phyloP scores from a whole-genome alignment of 1,140 invertebrate species.

The Medauroidea extradentata region DNA sequence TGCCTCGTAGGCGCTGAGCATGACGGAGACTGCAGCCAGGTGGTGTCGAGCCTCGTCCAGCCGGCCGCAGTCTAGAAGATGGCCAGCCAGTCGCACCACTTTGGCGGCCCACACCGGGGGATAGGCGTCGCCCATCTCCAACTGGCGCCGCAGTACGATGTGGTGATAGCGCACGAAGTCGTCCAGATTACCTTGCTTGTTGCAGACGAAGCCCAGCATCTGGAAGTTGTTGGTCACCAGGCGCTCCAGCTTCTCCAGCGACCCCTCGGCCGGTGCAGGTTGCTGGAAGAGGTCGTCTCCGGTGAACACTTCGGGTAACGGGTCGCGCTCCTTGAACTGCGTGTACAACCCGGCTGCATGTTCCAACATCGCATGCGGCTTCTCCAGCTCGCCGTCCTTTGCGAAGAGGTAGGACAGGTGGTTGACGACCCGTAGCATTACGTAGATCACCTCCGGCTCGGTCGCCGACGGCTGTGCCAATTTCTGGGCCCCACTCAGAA shows the following conservation, averaged over 20 bases:
- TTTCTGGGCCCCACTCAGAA: constrained; percentile 12
- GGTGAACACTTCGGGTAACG: constrained; percentile 16
- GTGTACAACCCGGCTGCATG: constrained; percentile 18
- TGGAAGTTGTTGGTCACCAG: constrained; percentile 47
- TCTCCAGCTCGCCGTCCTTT: constrained; percentile 16
- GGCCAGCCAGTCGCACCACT: constrained; percentile 47
- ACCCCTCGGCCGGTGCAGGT: constrained; percentile 20
- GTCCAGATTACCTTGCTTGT: constrained; percentile 43
- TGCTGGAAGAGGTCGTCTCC: constrained; percentile 23
- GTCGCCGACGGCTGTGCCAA: constrained; percentile 8
- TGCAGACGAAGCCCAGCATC: constrained; percentile 47
- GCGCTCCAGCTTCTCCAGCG: constrained; percentile 41
- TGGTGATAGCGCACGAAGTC: constrained; percentile 56
- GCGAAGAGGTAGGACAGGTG: constrained; percentile 24
- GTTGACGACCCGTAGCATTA: constrained; percentile 26
- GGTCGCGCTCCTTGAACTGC: constrained; percentile 11
- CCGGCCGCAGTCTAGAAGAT: constrained; percentile 44
- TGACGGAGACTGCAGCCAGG: constrained; percentile 48
- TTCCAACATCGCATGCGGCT: constrained; percentile 20
- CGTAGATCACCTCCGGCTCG: constrained; percentile 21
- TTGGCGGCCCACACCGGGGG: constrained; percentile 59
- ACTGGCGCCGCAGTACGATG: constrained; percentile 53
- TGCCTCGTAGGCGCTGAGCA: constrained; percentile 46
- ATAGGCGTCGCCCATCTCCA: constrained; percentile 53
- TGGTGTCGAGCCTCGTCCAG: constrained; percentile 29